Evolutionary conservation across 2,888 invertebrate genomes (phyloP).

Genomic region (Melanchra persicariae): DNA sequence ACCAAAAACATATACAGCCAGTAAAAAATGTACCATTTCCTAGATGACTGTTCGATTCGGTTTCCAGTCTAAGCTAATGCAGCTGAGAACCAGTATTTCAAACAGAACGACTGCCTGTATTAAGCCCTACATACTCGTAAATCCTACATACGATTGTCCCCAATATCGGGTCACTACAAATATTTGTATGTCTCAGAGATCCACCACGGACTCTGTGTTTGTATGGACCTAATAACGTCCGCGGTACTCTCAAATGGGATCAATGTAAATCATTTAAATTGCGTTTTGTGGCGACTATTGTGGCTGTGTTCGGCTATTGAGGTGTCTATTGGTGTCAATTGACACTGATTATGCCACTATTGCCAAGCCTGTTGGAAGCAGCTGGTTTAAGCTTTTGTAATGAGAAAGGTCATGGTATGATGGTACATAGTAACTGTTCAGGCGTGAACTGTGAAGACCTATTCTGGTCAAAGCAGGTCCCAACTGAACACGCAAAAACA

Average conservation of each 20-base stretch:
- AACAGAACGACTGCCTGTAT: neutral
- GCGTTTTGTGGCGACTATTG: constrained; percentile 31
- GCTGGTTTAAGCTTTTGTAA: neutral
- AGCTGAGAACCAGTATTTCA: neutral
- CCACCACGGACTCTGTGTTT: constrained; percentile 5
- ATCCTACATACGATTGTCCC: neutral
- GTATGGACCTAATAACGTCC: constrained; percentile 14
- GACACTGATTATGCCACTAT: constrained; percentile 3
- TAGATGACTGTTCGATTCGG: neutral
- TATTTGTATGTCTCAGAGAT: constrained; percentile 23
- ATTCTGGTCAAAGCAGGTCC: too few species aligned
- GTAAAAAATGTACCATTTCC: neutral
- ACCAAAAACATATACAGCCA: neutral
- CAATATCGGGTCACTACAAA: constrained; percentile 17
- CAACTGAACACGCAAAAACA: too few species aligned
- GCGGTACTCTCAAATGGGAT: constrained; percentile 8
- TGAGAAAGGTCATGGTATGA: neutral
- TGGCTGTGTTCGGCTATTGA: constrained; percentile 20
- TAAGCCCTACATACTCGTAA: neutral
- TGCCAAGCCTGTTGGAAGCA: too few species aligned
- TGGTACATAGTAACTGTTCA: too few species aligned
- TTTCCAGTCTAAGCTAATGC: neutral
- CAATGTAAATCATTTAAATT: constrained; percentile 34
- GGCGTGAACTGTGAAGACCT: too few species aligned
- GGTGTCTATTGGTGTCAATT: constrained; percentile 34